Evolutionary conservation across 2,797 vertebrate genomes (phyloP).

Genomic region (Carapus acus): DNA sequence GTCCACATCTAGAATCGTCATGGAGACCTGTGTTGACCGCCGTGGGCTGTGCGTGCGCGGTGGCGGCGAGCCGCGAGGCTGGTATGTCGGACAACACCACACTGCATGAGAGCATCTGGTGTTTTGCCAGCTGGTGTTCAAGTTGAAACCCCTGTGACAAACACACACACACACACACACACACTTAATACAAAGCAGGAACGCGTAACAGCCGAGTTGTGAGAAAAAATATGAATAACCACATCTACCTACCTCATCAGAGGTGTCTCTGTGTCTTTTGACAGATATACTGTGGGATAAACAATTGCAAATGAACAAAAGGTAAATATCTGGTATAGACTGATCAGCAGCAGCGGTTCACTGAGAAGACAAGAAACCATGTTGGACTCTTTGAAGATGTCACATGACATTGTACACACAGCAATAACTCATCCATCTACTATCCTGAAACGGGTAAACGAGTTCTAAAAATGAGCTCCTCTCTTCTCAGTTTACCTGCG

Average conservation of each 20-base stretch:
- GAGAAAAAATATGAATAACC: not conserved
- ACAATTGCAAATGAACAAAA: slow-evolving; percentile 8
- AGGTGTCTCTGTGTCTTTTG: slow-evolving; percentile 52
- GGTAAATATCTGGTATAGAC: no score
- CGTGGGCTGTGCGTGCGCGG: not conserved
- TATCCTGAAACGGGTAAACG: no score
- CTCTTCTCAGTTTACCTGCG: no score
- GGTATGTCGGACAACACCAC: slow-evolving; percentile 33
- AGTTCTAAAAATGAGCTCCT: no score
- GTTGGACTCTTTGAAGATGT: no score
- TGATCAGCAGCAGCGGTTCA: no score
- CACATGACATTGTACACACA: no score
- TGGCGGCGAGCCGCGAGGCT: slow-evolving; percentile 1
- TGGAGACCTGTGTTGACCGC: not conserved
- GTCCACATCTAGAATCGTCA: slow-evolving; percentile 3
- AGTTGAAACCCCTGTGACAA: slow-evolving; percentile 22
- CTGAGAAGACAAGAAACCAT: no score
- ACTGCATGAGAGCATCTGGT: slow-evolving; percentile 25
- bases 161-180: not conserved
- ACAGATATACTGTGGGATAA: slow-evolving; percentile 50
- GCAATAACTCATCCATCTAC: no score
- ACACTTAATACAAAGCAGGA: no score
- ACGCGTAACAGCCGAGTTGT: not conserved
- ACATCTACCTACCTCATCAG: slow-evolving; percentile 54
- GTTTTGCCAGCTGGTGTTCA: slow-evolving; percentile 9